A percentile compares a stretch with the other conserved stretches of the same genome.
These are phyloP conservation scores for Poeciliopsis occidentalis DNA, from an alignment of 2,113 vertebrate genomes.

Conservation along the genomic window DNA sequence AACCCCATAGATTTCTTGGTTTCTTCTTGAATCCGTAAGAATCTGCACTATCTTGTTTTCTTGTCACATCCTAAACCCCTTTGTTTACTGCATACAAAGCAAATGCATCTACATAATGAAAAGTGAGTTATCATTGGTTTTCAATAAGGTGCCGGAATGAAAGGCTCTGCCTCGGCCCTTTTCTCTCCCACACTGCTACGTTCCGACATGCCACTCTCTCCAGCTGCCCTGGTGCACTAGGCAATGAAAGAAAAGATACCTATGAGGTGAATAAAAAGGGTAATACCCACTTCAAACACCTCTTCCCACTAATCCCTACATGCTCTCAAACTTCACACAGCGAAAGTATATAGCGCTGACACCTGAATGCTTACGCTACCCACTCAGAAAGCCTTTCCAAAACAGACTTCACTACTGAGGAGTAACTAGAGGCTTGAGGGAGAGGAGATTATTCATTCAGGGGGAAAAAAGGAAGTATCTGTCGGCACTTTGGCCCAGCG, in stretches of 20 bases:
- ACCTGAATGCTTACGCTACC: slow-evolving; percentile 47
- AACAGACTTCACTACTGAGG: slow-evolving; percentile 35
- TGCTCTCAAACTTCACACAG: slow-evolving; percentile 60
- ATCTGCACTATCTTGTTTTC: background rate
- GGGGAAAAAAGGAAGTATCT: slow-evolving; percentile 9
- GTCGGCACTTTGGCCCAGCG: slow-evolving; percentile 17
- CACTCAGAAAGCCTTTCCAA: slow-evolving; percentile 42
- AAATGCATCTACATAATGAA: background rate
- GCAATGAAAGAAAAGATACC: slow-evolving; percentile 55
- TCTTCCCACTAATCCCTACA: slow-evolving; percentile 61
- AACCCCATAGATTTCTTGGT: background rate
- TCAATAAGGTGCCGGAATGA: slow-evolving; percentile 2
- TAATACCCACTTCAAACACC: slow-evolving; percentile 68
- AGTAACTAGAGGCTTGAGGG: slow-evolving; percentile 25
- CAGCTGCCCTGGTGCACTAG: slow-evolving; percentile 16
- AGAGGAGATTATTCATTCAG: slow-evolving; percentile 38
- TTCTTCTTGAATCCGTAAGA: too few species aligned
- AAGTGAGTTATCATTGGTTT: background rate
- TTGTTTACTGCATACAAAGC: background rate
- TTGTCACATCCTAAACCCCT: slow-evolving; percentile 1
- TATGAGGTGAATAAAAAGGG: slow-evolving; percentile 57
- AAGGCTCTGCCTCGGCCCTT: background rate
- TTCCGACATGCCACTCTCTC: slow-evolving; percentile 20
- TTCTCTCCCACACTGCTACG: slow-evolving; percentile 13
- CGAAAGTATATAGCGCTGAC: slow-evolving; percentile 42